phyloP scores from a whole-genome alignment of 2,888 invertebrate genomes.

The Pharmacophagus antenor region DNA sequence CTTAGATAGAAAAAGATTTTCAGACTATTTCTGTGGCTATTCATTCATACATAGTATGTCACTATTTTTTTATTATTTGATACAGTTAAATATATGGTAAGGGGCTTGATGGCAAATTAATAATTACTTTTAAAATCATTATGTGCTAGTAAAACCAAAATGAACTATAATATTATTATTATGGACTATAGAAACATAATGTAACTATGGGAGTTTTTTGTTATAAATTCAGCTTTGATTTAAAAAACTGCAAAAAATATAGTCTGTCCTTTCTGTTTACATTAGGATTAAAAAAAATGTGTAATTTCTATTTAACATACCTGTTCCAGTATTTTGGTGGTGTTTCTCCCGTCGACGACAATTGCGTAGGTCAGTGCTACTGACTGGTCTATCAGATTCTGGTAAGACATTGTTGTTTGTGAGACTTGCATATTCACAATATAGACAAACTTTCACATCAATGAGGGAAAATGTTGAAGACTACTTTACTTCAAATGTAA shows the following conservation, averaged over 20 bases:
- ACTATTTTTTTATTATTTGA: no score
- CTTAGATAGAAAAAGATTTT: no score
- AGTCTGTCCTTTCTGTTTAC: neutral
- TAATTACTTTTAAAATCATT: no score
- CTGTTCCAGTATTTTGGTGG: conserved; percentile 80
- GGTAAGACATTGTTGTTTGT: conserved; percentile 95
- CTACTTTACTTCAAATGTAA: conserved; percentile 83
- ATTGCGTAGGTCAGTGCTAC: conserved; percentile 83
- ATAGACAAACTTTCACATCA: conserved; percentile 91
- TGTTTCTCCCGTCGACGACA: conserved; percentile 81
- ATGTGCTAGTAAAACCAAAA: no score
- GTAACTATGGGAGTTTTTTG: no score
- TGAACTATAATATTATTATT: no score
- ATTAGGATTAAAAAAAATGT: neutral
- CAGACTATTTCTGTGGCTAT: no score
- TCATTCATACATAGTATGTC: no score
- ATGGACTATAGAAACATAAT: no score
- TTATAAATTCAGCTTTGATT: no score
- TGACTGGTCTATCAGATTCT: conserved; percentile 92
- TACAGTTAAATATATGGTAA: no score
- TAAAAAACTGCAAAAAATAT: neutral
- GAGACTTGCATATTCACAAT: conserved; percentile 86
- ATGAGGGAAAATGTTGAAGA: conserved; percentile 91
- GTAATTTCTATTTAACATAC: neutral
- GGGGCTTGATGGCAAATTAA: no score